Conservation (phyloP, 2,797 vertebrate species). For the Eulemur mongoz region DNA sequence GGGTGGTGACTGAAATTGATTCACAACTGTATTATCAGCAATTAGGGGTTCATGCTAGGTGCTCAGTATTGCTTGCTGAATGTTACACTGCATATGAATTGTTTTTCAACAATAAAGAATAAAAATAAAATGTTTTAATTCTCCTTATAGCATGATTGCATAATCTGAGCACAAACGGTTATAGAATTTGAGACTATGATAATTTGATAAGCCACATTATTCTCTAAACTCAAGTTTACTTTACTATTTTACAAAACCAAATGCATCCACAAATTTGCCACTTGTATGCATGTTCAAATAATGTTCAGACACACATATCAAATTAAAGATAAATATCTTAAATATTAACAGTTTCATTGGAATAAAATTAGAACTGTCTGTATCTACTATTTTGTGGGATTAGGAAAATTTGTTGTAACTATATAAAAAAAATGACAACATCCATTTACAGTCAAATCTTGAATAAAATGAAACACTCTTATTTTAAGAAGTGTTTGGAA, state of each 20-base stretch:
- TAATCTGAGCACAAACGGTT: not conserved
- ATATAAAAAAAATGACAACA: not conserved
- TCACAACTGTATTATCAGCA: not conserved
- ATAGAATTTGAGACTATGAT: not conserved
- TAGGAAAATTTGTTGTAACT: not conserved
- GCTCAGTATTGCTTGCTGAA: not conserved
- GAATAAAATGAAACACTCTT: not conserved
- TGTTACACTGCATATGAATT: not conserved
- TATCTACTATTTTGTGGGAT: not conserved
- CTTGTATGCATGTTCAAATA: not conserved
- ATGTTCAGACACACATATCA: not conserved
- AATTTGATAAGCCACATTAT: not conserved
- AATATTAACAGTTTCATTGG: not conserved
- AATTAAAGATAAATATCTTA: not conserved
- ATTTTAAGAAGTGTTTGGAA: not conserved
- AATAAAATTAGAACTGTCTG: not conserved
- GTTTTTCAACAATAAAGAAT: not conserved
- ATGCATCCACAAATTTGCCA: not conserved
- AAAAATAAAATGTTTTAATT: not conserved
- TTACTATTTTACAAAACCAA: conserved; percentile 21
- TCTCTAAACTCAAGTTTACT: not conserved
- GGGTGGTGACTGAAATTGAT: not conserved
- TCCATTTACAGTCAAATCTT: not conserved
- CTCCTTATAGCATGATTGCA: not conserved
- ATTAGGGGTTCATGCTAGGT: not conserved